Base-by-base conservation (phyloP, 2,888 invertebrate genomes). In the Drosophila aldrichi region DNA sequence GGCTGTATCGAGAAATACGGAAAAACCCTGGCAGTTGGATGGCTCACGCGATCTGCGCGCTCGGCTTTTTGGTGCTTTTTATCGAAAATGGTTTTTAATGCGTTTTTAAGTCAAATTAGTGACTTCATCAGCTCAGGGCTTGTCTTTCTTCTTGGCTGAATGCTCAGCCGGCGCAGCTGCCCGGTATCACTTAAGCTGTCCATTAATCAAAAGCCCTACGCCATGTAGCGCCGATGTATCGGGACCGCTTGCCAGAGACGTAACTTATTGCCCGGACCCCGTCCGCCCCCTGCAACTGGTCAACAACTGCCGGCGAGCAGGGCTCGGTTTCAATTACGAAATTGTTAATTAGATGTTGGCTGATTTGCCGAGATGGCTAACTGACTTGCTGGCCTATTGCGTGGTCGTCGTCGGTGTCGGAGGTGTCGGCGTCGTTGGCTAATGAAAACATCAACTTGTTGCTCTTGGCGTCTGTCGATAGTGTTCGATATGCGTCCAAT, bases 61-160 rank as follows among this genome's bases (percentile, higher is more conserved):
- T 67, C 16, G 58, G 63, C 58, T 44, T 72, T 71, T 58, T 68
- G 58, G 48, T 62, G 64, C 36, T 74, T 85, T 82, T 84, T 80
- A 83, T 82, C 86, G 82, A 87, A 86, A 86, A 85, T 86, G 82
- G 81, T 71, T 85, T 86, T 85, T 87, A 86, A 87, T 86, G 88
- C 86, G 86, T 81, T 87, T 87, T 88, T 85, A 87, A 87, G 81
- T 82, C 86, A 88, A 87, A 87, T 87, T 88, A 87, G 87, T 86
- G 82, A 80, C 88, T 88, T 86, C 82, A 87, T 86, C 82, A 83
- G 79, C 71, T 74, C 48, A 29, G 70, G 74, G 77, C 79, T 74
- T 74, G 79, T 74, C 66, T 77, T 66, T 65, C 70, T 73, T 60
- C 64, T 78, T 49, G 34, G 44, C 41, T 56, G 54, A 76, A 80